phyloP scores from a whole-genome alignment of 2,797 vertebrate species.

The Paratrypauchen microcephalus region DNA sequence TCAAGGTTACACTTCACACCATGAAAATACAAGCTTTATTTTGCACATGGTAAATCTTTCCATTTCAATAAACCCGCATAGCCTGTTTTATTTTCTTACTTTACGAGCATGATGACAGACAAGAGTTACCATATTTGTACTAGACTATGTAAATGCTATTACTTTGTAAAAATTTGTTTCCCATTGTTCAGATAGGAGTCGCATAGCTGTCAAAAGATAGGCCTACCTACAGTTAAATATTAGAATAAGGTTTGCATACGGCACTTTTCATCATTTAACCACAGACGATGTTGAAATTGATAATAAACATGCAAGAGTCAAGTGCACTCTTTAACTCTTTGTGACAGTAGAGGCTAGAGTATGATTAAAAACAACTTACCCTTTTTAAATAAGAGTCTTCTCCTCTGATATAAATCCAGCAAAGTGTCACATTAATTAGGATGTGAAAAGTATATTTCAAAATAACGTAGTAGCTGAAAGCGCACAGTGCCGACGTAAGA shows the following conservation, averaged over 20 bases:
- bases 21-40: constrained; percentile 11
- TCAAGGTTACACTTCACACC: constrained; percentile 72
- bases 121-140: neutral
- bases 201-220: too few species aligned
- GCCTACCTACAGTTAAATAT: neutral
- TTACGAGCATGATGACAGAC: neutral
- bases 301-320: constrained; percentile 14
- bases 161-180: constrained; percentile 17
- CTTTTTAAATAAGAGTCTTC: constrained; percentile 25
- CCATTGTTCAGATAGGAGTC: constrained; percentile 20
- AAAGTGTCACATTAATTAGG: constrained; percentile 19
- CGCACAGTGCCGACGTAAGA: constrained; percentile 13
- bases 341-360: neutral
- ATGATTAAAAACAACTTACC: constrained; percentile 28
- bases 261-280: constrained; percentile 25
- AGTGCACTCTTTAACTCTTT: neutral
- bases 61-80: neutral
- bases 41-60: neutral
- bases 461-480: constrained; percentile 21
- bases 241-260: neutral
- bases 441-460: constrained; percentile 7
- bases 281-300: constrained; percentile 12
- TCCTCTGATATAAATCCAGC: constrained; percentile 18
- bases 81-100: neutral
- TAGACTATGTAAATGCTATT: neutral